These are phyloP conservation scores for Microplitis mediator DNA, from an alignment of 1,140 invertebrate species.

Conservation along the genomic window DNA sequence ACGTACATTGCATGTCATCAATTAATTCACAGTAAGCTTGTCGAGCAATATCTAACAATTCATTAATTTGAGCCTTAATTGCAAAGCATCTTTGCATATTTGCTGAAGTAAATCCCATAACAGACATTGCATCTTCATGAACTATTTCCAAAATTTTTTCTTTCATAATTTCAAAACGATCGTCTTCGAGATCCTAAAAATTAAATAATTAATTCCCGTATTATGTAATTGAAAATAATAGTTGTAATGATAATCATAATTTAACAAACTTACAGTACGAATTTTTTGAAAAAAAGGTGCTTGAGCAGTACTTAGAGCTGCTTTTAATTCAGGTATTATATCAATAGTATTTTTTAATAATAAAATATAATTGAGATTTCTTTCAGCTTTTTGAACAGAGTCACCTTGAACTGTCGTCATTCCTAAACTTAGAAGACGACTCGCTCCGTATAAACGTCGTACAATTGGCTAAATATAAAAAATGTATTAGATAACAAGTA, in stretches of 20 bases:
- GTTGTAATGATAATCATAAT: conserved; percentile 27
- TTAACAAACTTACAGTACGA: conserved; percentile 61
- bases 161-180: conserved; percentile 66
- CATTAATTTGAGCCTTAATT: conserved; percentile 76
- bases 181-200: conserved; percentile 57
- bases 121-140: conserved; percentile 73
- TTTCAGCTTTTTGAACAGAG: conserved; percentile 69
- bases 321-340: conserved; percentile 69
- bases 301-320: conserved; percentile 65
- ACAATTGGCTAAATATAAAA: conserved; percentile 59
- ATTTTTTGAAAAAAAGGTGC: conserved; percentile 69
- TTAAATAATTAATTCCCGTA: conserved; percentile 19
- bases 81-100: conserved; percentile 83
- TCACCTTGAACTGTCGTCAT: conserved; percentile 66
- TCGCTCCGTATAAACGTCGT: conserved; percentile 66
- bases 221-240: conserved; percentile 32
- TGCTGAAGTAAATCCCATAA: conserved; percentile 71
- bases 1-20: conserved; percentile 74
- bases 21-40: conserved; percentile 79
- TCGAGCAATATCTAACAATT: conserved; percentile 78
- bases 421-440: conserved; percentile 68
- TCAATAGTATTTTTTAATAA: conserved; percentile 80
- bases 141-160: conserved; percentile 72
- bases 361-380: conserved; percentile 80
- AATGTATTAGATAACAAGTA: not conserved